phyloP scores from a whole-genome alignment of 2,113 vertebrate species.

The Lanius ludovicianus region DNA sequence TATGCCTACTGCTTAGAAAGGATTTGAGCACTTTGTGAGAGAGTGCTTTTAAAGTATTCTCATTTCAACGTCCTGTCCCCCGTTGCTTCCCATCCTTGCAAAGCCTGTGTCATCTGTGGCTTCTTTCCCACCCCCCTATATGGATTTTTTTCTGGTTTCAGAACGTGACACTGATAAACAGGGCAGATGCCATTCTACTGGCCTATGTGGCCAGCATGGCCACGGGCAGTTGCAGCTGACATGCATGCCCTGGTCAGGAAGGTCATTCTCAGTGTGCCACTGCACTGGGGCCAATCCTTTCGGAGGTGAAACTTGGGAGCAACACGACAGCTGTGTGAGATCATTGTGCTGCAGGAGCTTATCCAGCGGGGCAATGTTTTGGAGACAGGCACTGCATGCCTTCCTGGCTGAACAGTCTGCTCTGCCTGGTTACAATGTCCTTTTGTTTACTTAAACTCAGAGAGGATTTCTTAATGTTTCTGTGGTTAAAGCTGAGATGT shows the following conservation, averaged over 20 bases:
- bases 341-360: slow-evolving; percentile 6
- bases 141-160: neutral
- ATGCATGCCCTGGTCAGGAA: fast-evolving
- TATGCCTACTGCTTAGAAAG: neutral
- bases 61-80: neutral
- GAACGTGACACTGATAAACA: neutral
- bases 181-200: neutral
- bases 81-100: neutral
- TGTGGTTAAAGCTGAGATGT: neutral
- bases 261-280: neutral
- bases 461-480: neutral
- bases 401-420: neutral
- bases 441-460: slow-evolving; percentile 24
- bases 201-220: neutral
- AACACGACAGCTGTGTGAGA: slow-evolving; percentile 4
- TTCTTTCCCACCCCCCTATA: neutral
- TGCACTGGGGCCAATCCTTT: neutral
- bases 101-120: neutral
- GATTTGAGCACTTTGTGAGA: neutral
- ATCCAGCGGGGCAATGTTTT: neutral
- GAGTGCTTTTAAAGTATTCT: neutral
- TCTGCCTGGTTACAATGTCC: slow-evolving; percentile 22
- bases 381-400: slow-evolving; percentile 19
- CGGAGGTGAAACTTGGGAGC: neutral
- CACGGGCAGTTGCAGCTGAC: fast-evolving